A percentile compares a stretch with the other conserved stretches of the same genome.
phyloP scores from a whole-genome alignment of 2,113 vertebrate genomes.

The Otocyon megalotis region DNA sequence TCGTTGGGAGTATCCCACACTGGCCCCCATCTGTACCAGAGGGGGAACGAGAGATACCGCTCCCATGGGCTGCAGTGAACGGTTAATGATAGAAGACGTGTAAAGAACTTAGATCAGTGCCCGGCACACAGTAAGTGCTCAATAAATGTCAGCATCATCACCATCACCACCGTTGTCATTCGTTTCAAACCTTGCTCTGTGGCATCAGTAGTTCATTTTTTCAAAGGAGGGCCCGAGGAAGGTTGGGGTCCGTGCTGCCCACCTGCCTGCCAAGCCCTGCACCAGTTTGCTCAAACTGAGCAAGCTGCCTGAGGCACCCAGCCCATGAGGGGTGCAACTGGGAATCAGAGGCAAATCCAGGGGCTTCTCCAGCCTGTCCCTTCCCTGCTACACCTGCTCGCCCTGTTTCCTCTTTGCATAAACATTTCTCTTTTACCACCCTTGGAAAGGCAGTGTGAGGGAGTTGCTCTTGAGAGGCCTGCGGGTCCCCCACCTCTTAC shows the following conservation, averaged over 20 bases:
- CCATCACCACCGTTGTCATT: fast-evolving
- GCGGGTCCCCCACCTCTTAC: not conserved
- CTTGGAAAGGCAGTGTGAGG: not conserved
- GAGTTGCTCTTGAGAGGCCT: not conserved
- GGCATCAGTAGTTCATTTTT: not conserved
- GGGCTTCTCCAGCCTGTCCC: fast-evolving
- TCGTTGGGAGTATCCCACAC: fast-evolving
- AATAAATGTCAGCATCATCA: fast-evolving
- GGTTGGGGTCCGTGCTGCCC: fast-evolving
- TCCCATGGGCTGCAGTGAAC: fast-evolving
- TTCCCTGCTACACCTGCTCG: not conserved
- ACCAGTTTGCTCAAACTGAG: not conserved
- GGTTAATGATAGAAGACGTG: fast-evolving
- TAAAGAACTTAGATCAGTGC: fast-evolving
- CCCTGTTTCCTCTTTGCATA: not conserved
- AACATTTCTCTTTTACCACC: not conserved
- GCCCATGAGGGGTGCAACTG: fast-evolving
- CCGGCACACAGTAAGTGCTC: not conserved
- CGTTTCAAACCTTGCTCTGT: fast-evolving
- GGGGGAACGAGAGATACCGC: fast-evolving
- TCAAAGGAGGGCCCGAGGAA: not conserved
- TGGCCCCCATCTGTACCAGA: fast-evolving
- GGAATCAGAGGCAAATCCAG: not conserved
- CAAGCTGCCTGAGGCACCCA: fast-evolving
- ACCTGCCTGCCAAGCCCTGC: not conserved